phyloP scores from a whole-genome alignment of 2,888 invertebrate genomes.

The Cryptocephalus primarius region DNA sequence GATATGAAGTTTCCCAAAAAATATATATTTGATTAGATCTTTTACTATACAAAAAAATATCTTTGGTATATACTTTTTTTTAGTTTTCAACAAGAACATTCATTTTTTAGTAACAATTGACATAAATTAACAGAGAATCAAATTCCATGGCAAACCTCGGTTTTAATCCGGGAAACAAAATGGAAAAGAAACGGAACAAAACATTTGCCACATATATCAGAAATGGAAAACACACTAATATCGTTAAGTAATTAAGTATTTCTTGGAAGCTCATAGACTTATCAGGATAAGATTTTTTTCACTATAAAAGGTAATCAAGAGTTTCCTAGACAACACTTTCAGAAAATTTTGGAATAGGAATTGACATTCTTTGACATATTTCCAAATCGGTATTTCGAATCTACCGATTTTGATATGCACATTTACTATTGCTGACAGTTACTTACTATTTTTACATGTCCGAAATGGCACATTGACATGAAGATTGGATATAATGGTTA shows the following conservation, averaged over 20 bases:
- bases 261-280: conserved; percentile 21
- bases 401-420: conserved; percentile 20
- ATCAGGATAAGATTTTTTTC: too few relatives aligned
- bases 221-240: too few relatives aligned
- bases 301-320: too few relatives aligned
- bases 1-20: conserved; percentile 23
- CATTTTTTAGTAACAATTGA: conserved; percentile 21
- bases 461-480: conserved; percentile 8
- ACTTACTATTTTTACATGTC: conserved; percentile 7
- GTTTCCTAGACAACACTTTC: conserved; percentile 8
- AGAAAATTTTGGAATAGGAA: conserved; percentile 10
- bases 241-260: not conserved
- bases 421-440: conserved; percentile 14
- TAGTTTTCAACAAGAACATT: conserved; percentile 26
- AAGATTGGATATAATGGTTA: not conserved
- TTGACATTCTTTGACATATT: conserved; percentile 15
- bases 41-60: conserved; percentile 35
- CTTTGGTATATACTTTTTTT: conserved; percentile 34
- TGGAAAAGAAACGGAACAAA: not conserved
- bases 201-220: not conserved
- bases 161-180: conserved; percentile 4
- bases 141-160: conserved; percentile 10
- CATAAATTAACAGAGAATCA: conserved; percentile 9
- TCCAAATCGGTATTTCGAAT: conserved; percentile 4
- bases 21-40: conserved; percentile 29